phyloP scores from a whole-genome alignment of 2,888 invertebrate species.

The Octonoba sinensis region DNA sequence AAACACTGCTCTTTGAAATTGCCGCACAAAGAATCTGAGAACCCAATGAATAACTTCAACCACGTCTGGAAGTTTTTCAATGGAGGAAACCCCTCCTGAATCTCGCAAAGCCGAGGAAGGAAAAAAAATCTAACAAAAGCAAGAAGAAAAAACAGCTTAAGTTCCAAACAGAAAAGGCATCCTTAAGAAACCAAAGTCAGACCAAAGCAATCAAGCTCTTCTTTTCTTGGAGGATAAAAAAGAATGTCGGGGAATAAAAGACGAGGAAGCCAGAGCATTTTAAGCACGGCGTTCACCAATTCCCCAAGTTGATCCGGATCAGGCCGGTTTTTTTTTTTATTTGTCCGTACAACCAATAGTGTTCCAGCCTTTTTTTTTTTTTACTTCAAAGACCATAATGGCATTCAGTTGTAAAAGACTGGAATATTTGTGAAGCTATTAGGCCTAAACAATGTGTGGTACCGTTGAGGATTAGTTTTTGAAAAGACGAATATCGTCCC shows the following conservation, averaged over 20 bases:
- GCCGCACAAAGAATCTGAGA: too few relatives aligned
- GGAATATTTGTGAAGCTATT: too few relatives aligned
- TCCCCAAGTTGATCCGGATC: constrained; percentile 25
- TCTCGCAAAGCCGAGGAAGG: neutral
- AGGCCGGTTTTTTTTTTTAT: neutral
- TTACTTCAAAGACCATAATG: neutral
- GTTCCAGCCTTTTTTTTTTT: neutral
- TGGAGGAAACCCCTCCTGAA: neutral
- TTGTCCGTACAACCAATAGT: too few relatives aligned
- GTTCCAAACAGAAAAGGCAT: constrained; percentile 15
- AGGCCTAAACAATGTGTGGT: too few relatives aligned
- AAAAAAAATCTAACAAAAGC: neutral
- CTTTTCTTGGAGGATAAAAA: constrained; percentile 16
- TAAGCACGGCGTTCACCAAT: constrained; percentile 31
- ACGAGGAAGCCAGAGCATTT: constrained; percentile 25
- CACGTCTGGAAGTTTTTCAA: constrained; percentile 5
- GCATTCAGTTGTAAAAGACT: too few relatives aligned
- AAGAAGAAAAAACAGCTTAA: constrained; percentile 17
- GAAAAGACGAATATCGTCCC: too few relatives aligned
- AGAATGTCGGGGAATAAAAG: constrained; percentile 26
- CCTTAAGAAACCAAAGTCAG: constrained; percentile 9
- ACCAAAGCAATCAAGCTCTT: constrained; percentile 27
- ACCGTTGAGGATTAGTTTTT: too few relatives aligned
- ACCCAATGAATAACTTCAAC: neutral
- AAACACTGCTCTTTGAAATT: too few relatives aligned